A percentile compares a stretch with the other conserved stretches of the same genome.
phyloP scores from a whole-genome alignment of 2,888 invertebrate species.

The Drosophila incognita region DNA sequence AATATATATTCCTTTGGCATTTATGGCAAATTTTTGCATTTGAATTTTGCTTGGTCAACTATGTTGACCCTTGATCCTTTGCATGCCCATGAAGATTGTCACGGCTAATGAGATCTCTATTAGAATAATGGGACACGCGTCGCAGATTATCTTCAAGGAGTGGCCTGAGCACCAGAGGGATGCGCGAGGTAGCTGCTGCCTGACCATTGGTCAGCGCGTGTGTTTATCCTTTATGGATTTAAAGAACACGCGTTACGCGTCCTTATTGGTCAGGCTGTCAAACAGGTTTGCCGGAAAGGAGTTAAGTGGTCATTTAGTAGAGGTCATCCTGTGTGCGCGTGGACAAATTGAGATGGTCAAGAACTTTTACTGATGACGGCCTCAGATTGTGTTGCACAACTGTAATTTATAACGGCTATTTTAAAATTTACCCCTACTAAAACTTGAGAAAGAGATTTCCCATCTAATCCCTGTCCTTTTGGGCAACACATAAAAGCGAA shows the following conservation, averaged over 20 bases:
- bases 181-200: constrained; percentile 33
- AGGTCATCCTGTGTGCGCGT: constrained; percentile 59
- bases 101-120: constrained; percentile 64
- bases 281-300: constrained; percentile 64
- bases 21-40: constrained; percentile 32
- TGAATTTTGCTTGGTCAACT: constrained; percentile 41
- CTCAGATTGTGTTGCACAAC: neutral
- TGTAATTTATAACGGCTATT: constrained; percentile 72
- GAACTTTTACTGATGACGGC: constrained; percentile 2
- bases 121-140: constrained; percentile 46
- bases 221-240: constrained; percentile 29
- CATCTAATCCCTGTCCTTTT: constrained; percentile 54
- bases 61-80: constrained; percentile 51
- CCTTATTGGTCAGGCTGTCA: constrained; percentile 50
- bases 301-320: constrained; percentile 35
- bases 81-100: constrained; percentile 18
- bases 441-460: constrained; percentile 63
- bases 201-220: constrained; percentile 73
- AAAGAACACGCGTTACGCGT: constrained; percentile 33
- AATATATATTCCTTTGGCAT: constrained; percentile 47
- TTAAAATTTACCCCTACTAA: constrained; percentile 30
- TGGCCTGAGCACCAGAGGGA: constrained; percentile 19
- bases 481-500: constrained; percentile 49
- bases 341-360: constrained; percentile 57
- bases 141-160: constrained; percentile 53